Base-by-base conservation (phyloP, 2,113 vertebrate species). In the Dermatemys mawii region DNA sequence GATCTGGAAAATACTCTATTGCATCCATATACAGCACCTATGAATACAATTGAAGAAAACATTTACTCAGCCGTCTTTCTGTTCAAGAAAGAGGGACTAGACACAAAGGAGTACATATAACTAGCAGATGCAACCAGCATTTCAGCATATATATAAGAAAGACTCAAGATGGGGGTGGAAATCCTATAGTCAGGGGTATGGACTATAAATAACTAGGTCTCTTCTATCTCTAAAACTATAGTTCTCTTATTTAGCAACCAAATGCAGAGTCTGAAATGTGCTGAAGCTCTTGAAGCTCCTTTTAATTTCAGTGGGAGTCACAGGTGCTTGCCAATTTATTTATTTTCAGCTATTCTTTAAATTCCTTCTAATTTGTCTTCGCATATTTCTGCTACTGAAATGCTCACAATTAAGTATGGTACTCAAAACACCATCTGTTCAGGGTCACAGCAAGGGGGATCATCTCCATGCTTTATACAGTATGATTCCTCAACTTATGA, bases 21-120 rank as follows among this genome's bases (percentile, higher is more conserved):
- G 99, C 99, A 2, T 99, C 99, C 98, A 99, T 91, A 84, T 99
- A 99, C 41, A 99, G 81, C 3, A 98, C 98, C 99, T 99, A 91
- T 11, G 8, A 35, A 54, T 27, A 63, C 26, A 96, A 35, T n/a
- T 53, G 32, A 38, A 83, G 46, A 82, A 86, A 76, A 0, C 3
- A 1, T n/a, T 26, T 79, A 35, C 48, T 63, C 44, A 57, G 86
- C n/a, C 12, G 24, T 32, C 57, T 4, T 84, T 84, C 81, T 70
- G 38, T 29, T n/a, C 48, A 0, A 51, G 54, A 51, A 83, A 76
- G 53, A 85, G 60, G 27, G 86, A 54, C n/a, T 5, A 0, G 24
- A n/a, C 2, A 38, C 14, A 13, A 78, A 51, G 44, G 11, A 67
- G 7, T 5, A 35, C 19, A 35, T 78, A 14, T 32, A 75, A 0